These are phyloP conservation scores for Sebastes kiyomatsui DNA, from an alignment of 2,797 vertebrate species.

Conservation along the genomic window DNA sequence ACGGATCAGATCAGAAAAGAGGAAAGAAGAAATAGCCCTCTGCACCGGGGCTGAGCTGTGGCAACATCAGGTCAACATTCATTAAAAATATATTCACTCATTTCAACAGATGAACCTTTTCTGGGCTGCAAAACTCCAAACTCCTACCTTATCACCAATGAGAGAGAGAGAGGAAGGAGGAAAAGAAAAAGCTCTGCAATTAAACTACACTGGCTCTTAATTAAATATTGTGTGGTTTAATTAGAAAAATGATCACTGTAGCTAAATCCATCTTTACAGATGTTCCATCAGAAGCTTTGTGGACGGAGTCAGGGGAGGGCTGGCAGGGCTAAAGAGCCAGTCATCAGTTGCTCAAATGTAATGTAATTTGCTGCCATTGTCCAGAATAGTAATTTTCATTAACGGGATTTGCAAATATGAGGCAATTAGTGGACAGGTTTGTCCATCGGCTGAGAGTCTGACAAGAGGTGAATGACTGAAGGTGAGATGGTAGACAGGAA, in stretches of 20 bases:
- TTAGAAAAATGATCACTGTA: slow-evolving; percentile 78
- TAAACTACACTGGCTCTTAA: slow-evolving; percentile 75
- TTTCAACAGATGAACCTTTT: slow-evolving; percentile 52
- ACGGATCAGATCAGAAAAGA: background rate
- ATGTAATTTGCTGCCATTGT: slow-evolving; percentile 76
- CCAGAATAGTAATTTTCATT: slow-evolving; percentile 73
- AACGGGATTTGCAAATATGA: slow-evolving; percentile 66
- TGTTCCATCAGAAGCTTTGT: slow-evolving; percentile 57
- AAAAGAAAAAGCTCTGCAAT: slow-evolving; percentile 64
- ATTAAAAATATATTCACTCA: slow-evolving; percentile 56
- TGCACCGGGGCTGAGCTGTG: slow-evolving; percentile 14
- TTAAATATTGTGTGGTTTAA: slow-evolving; percentile 83
- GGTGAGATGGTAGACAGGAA: background rate
- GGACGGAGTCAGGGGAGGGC: background rate
- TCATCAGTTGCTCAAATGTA: slow-evolving; percentile 66
- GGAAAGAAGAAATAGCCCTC: background rate
- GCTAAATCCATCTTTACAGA: slow-evolving; percentile 76
- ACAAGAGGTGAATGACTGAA: slow-evolving; percentile 5
- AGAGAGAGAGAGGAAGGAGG: background rate
- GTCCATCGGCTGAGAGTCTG: slow-evolving; percentile 53
- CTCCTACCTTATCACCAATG: slow-evolving; percentile 40
- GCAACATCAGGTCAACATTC: slow-evolving; percentile 53
- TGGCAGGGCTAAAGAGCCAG: slow-evolving; percentile 35
- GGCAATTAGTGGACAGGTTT: slow-evolving; percentile 59
- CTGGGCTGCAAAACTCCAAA: slow-evolving; percentile 12